Conservation (phyloP, 2,797 vertebrate species). For the Dallia pectoralis region DNA sequence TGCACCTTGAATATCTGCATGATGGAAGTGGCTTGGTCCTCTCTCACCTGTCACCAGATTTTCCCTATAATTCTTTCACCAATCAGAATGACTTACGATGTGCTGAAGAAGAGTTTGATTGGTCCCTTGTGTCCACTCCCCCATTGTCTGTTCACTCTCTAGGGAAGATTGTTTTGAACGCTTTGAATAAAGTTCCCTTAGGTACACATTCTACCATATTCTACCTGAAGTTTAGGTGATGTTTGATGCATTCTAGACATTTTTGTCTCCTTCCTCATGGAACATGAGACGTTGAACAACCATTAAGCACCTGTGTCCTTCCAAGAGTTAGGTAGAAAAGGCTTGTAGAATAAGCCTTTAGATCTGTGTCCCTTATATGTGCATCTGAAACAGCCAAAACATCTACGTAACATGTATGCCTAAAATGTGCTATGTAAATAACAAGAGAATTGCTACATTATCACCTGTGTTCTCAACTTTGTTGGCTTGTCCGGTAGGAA, state of each 20-base stretch:
- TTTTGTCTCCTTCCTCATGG: too few relatives aligned
- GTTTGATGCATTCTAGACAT: too few relatives aligned
- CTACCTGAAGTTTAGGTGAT: too few relatives aligned
- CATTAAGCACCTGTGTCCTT: too few relatives aligned
- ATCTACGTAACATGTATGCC: too few relatives aligned
- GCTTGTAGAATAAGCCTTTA: too few relatives aligned
- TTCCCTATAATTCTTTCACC: background rate
- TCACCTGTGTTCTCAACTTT: constrained; percentile 13
- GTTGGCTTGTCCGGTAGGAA: constrained; percentile 72
- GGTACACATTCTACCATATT: background rate
- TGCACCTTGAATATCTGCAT: background rate
- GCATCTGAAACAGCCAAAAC: too few relatives aligned
- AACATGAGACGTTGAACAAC: too few relatives aligned
- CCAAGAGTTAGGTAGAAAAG: too few relatives aligned
- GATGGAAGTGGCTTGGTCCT: background rate
- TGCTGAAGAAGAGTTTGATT: background rate
- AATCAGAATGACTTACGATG: background rate
- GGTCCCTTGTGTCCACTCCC: background rate
- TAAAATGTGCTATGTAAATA: too few relatives aligned
- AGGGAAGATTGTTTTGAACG: background rate
- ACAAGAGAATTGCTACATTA: background rate
- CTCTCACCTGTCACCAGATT: background rate
- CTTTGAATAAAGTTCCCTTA: background rate
- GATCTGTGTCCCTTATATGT: too few relatives aligned
- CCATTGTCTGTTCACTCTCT: background rate